Evolutionary conservation across 2,888 invertebrate genomes (phyloP).

Genomic region (Ectemnius continuus): DNA sequence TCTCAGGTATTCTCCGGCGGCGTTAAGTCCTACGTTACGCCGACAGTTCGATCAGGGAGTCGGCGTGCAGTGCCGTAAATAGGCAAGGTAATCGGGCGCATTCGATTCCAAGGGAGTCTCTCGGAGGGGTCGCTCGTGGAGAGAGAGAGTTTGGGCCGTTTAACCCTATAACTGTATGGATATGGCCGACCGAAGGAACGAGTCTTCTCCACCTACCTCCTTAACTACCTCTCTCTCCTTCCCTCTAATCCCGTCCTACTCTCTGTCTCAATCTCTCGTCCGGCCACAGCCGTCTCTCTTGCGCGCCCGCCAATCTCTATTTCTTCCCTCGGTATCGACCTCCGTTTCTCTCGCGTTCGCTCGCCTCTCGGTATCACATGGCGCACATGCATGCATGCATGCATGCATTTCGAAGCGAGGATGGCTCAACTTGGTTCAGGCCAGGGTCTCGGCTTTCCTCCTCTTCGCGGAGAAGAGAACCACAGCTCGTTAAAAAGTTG

Average conservation of each 20-base stretch:
- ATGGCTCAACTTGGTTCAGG: conserved; percentile 72
- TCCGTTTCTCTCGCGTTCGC: conserved; percentile 35
- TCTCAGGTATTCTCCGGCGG: conserved; percentile 37
- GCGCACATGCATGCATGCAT: conserved; percentile 65
- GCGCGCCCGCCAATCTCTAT: conserved; percentile 13
- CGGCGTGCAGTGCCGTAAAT: conserved; percentile 44
- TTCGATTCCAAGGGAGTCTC: conserved; percentile 50
- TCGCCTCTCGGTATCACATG: conserved; percentile 67
- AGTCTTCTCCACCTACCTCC: conserved; percentile 43
- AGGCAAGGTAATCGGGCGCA: conserved; percentile 58
- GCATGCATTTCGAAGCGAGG: conserved; percentile 75
- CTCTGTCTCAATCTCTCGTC: no score
- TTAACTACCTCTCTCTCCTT: conserved; percentile 37
- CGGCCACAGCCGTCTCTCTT: conserved; percentile 13
- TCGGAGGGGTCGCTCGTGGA: conserved; percentile 26
- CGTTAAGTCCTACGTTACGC: conserved; percentile 49
- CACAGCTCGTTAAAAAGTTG: conserved; percentile 78
- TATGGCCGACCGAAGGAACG: conserved; percentile 51
- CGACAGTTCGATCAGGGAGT: conserved; percentile 48
- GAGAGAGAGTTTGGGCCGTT: conserved; percentile 55
- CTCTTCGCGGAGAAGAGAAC: conserved; percentile 62
- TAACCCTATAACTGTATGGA: conserved; percentile 57
- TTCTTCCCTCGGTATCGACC: conserved; percentile 11
- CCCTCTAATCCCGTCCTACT: neutral
- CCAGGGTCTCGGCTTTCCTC: conserved; percentile 70